A percentile compares a stretch with the other conserved stretches of the same genome.
phyloP scores from a whole-genome alignment of 2,797 vertebrate species.

The Anguilla anguilla region DNA sequence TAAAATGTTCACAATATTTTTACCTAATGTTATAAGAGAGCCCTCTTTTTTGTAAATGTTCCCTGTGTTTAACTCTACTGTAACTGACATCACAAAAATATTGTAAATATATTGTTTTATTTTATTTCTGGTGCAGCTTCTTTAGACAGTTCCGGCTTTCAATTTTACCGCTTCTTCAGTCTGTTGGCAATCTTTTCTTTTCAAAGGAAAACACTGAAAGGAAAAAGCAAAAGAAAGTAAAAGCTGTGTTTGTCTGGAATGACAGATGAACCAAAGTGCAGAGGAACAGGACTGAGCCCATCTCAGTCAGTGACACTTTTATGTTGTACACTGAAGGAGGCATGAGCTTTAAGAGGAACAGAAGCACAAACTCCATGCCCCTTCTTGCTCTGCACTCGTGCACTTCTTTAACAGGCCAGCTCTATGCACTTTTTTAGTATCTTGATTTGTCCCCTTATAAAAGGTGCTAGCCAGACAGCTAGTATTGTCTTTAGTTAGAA shows the following conservation, averaged over 20 bases:
- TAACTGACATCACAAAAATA: slow-evolving; percentile 75
- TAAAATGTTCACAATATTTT: slow-evolving; percentile 75
- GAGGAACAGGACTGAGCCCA: not conserved
- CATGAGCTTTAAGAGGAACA: slow-evolving; percentile 18
- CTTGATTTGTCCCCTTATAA: slow-evolving; percentile 4
- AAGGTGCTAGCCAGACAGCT: not conserved
- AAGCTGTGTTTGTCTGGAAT: slow-evolving; percentile 45
- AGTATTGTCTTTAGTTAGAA: not conserved
- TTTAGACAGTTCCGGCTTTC: slow-evolving; percentile 63
- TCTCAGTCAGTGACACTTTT: not conserved
- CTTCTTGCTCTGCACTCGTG: not conserved
- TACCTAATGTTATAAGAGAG: slow-evolving; percentile 67
- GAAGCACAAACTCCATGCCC: slow-evolving; percentile 38
- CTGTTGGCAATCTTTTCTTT: slow-evolving; percentile 49
- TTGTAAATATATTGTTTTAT: slow-evolving; percentile 81
- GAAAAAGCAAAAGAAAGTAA: slow-evolving; percentile 49
- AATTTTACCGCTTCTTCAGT: slow-evolving; percentile 63
- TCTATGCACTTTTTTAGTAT: slow-evolving; percentile 23
- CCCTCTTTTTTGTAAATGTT: slow-evolving; percentile 80
- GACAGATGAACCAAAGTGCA: not conserved
- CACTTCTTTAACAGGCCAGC: slow-evolving; percentile 20
- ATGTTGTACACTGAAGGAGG: not conserved
- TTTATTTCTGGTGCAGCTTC: slow-evolving; percentile 70
- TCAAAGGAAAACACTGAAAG: slow-evolving; percentile 51
- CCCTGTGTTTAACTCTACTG: slow-evolving; percentile 83